phyloP scores from a whole-genome alignment of 2,113 vertebrate species.

The Anas platyrhynchos region DNA sequence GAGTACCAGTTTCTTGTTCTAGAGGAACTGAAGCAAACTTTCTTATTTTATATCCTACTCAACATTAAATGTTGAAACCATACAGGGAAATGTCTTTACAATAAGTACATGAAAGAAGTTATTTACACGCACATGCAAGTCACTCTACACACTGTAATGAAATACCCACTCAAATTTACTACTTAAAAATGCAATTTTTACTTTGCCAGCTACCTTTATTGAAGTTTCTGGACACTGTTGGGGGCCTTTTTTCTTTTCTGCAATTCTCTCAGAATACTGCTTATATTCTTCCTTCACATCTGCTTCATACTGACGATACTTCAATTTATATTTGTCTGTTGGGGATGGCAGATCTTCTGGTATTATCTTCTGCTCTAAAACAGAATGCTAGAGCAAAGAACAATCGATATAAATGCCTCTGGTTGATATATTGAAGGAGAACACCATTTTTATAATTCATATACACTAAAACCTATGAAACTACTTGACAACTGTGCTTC shows the following conservation, averaged over 20 bases:
- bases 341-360: constrained; percentile 67
- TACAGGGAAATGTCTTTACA: neutral
- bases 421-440: neutral
- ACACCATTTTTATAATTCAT: neutral
- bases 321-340: constrained; percentile 56
- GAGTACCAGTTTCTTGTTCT: neutral
- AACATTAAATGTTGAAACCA: neutral
- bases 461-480: neutral
- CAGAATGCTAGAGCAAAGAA: constrained; percentile 43
- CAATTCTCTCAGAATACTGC: constrained; percentile 48
- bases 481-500: neutral
- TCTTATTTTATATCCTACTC: neutral
- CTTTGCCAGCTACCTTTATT: constrained; percentile 3
- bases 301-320: constrained; percentile 65
- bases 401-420: neutral
- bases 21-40: neutral
- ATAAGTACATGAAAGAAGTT: neutral
- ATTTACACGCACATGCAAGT: neutral
- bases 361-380: constrained; percentile 55
- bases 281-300: constrained; percentile 68
- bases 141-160: neutral
- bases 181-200: constrained; percentile 18
- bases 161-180: neutral
- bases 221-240: neutral
- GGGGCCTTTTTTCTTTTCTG: constrained; percentile 34